Conservation (phyloP, 1,140 invertebrate species). For the Pseudomyrmex flavicornis region DNA sequence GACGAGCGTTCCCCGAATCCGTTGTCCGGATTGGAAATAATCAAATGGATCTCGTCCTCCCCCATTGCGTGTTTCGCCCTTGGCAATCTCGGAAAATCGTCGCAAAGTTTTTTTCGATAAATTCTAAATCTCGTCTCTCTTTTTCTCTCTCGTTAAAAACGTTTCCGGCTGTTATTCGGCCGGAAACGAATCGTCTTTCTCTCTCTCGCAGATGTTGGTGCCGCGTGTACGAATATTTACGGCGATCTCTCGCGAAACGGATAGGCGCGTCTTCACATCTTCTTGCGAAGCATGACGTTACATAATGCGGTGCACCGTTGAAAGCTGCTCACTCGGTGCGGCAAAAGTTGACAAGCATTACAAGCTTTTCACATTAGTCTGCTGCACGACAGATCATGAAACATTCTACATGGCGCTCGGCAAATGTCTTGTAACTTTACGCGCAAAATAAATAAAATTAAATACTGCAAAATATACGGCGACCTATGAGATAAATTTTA, state of each 20-base stretch:
- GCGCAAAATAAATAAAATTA: conserved; percentile 11
- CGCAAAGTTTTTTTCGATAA: conserved; percentile 36
- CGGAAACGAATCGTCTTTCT: too few relatives aligned
- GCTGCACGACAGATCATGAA: not conserved
- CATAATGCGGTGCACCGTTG: conserved; percentile 28
- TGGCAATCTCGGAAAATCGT: conserved; percentile 8
- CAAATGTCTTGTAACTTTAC: conserved; percentile 30
- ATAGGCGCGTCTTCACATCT: not conserved
- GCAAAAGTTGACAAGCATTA: conserved; percentile 38
- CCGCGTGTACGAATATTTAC: conserved; percentile 20
- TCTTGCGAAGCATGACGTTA: conserved; percentile 13
- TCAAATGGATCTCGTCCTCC: conserved; percentile 31
- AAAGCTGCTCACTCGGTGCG: conserved; percentile 12
- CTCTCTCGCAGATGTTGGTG: conserved; percentile 17
- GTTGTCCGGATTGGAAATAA: conserved; percentile 17
- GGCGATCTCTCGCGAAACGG: not conserved
- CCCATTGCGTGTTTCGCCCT: conserved; percentile 5
- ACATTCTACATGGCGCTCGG: conserved; percentile 18
- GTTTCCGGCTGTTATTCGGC: conserved; percentile 18
- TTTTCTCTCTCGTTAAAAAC: conserved; percentile 8
- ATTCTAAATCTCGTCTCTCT: not conserved
- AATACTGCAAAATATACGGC: not conserved
- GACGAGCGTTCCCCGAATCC: not conserved
- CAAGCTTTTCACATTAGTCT: conserved; percentile 53
- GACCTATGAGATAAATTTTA: not conserved